Base-by-base conservation (phyloP, 2,888 invertebrate species). In the Pterobdella sp. region DNA sequence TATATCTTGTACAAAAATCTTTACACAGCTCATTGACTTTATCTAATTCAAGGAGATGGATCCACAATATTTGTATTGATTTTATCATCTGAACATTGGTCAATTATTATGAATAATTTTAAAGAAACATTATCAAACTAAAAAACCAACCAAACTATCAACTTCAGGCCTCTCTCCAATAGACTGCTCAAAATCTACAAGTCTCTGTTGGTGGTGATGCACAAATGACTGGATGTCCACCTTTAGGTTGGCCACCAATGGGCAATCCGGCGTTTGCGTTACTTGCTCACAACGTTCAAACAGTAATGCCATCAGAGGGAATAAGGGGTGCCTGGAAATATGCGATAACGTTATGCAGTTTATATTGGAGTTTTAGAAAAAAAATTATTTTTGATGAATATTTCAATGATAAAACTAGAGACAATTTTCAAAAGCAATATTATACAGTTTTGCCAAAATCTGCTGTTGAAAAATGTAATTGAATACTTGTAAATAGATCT, bases 1-100 rank as follows among this genome's bases (percentile, higher is more conserved):
- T 94, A 86, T 94, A 94, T 72, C 94, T 88, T 77, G 90, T 91
- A 86, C 94, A 94, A 86, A 94, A 94, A 86, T 94, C 94, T 80
- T 93, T 91, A 85, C 94, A 94, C 80, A 94, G 83, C 84, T 94
- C 94, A 84, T 93, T 93, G 29, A 94, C 94, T 84, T 94, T 94
- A 85, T 94, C 93, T 83, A 94, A 85, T 83, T 94, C 94, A 78
- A 94, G 85, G 68, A 94, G 87, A 84, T 94, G 94, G 83, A 94
- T 94, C 81, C 94, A 87, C 77, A 94, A 86, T 76, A 94, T 94
- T 87, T 94, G 92, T 80, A 92, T 90, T 72, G 91, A 90, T 85
- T 90, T 90, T 77, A 91, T 89, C 91, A 91, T 91, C 90, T 91
- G 84, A 14, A 7, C 7, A 42, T 42, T 42, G 49, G 10, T 14